Evolutionary conservation across 2,797 vertebrate genomes (phyloP).

Genomic region (Microhierax caerulescens): DNA sequence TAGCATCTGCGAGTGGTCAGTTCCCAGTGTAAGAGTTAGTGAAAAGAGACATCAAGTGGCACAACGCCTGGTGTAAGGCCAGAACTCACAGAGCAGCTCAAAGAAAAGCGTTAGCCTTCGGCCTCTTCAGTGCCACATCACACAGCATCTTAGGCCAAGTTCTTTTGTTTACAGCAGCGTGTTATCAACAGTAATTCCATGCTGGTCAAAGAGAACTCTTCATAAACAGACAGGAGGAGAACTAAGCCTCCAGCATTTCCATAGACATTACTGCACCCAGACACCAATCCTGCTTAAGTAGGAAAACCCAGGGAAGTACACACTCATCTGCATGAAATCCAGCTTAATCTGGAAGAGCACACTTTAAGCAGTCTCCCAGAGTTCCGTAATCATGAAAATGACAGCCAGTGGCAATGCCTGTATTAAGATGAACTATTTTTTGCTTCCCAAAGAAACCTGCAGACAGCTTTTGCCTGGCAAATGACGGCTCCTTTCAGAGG

Average conservation of each 20-base stretch:
- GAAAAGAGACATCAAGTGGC: neutral
- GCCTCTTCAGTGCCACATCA: neutral
- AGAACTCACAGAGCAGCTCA: neutral
- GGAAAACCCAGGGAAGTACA: neutral
- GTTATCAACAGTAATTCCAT: neutral
- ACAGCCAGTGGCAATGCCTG: neutral
- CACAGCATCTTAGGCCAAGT: neutral
- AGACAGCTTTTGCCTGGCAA: neutral
- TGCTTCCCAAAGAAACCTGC: neutral
- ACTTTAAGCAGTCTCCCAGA: neutral
- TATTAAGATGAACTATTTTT: neutral
- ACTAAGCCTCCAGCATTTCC: neutral
- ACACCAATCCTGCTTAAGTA: neutral
- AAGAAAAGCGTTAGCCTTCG: neutral
- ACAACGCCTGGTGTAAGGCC: neutral
- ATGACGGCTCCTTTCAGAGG: neutral
- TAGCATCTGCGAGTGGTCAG: fast-evolving
- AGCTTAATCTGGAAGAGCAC: neutral
- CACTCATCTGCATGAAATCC: neutral
- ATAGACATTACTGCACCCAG: neutral
- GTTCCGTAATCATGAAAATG: neutral
- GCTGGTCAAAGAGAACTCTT: neutral
- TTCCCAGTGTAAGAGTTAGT: neutral
- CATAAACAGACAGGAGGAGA: neutral
- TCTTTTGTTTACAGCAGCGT: neutral